phyloP scores from a whole-genome alignment of 2,888 invertebrate species.

The Tillus elongatus region DNA sequence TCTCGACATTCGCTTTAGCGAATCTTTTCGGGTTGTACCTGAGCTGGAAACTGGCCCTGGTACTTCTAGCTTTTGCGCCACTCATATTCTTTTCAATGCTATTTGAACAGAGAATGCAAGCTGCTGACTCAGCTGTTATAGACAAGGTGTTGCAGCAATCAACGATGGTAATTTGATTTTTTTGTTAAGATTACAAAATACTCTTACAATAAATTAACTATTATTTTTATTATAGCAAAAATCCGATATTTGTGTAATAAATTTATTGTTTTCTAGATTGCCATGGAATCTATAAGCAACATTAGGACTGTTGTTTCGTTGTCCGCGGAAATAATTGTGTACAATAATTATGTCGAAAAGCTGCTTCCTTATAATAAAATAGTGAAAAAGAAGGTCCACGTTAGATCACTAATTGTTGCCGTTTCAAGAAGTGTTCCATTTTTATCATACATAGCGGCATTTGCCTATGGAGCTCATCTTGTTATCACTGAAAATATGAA shows the following conservation, averaged over 20 bases:
- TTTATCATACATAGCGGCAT: slow-evolving; percentile 54
- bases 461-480: slow-evolving; percentile 62
- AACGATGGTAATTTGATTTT: too few species aligned
- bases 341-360: slow-evolving; percentile 48
- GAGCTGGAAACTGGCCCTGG: not conserved
- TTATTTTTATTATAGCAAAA: too few species aligned
- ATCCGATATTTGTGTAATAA: not conserved
- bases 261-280: slow-evolving; percentile 40
- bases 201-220: too few species aligned
- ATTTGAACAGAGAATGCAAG: not conserved
- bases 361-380: slow-evolving; percentile 49
- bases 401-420: slow-evolving; percentile 56
- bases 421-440: slow-evolving; percentile 56
- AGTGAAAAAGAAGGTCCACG: slow-evolving; percentile 50
- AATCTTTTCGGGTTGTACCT: not conserved
- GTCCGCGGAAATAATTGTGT: slow-evolving; percentile 55
- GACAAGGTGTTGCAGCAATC: too few species aligned
- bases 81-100: not conserved
- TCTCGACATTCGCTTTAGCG: not conserved
- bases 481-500: slow-evolving; percentile 48
- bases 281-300: slow-evolving; percentile 62
- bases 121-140: too few species aligned
- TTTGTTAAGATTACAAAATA: too few species aligned
- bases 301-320: slow-evolving; percentile 62
- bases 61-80: not conserved